Evolutionary conservation across 2,797 vertebrate genomes (phyloP).

Genomic region (Poeciliopsis gracilis): DNA sequence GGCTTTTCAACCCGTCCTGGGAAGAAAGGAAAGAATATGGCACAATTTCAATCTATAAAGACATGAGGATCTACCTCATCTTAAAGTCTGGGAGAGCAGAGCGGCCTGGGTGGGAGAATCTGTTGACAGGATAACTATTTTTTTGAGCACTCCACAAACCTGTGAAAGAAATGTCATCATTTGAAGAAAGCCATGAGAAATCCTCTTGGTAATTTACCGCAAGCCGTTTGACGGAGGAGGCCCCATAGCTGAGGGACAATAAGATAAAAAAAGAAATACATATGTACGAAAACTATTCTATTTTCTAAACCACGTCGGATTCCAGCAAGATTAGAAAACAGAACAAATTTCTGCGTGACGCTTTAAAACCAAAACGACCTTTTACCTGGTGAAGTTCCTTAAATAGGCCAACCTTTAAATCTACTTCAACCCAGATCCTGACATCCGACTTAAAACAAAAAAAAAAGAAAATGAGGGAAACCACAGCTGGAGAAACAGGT

Average conservation of each 20-base stretch:
- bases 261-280: background rate
- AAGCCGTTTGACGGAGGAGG: background rate
- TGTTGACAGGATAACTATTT: background rate
- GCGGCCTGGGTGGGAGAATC: background rate
- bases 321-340: background rate
- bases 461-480: background rate
- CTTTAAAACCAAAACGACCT: background rate
- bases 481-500: slow-evolving; percentile 1
- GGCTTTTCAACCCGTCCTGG: background rate
- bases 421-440: background rate
- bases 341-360: background rate
- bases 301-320: background rate
- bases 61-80: background rate
- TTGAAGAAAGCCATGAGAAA: background rate
- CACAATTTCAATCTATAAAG: background rate
- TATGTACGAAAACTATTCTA: background rate
- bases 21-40: background rate
- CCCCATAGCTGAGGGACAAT: background rate
- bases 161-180: background rate
- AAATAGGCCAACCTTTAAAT: background rate
- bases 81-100: background rate
- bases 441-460: background rate
- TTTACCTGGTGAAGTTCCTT: background rate
- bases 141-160: background rate
- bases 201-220: background rate